phyloP scores from a whole-genome alignment of 2,797 vertebrate genomes.

The Hipposideros larvatus region DNA sequence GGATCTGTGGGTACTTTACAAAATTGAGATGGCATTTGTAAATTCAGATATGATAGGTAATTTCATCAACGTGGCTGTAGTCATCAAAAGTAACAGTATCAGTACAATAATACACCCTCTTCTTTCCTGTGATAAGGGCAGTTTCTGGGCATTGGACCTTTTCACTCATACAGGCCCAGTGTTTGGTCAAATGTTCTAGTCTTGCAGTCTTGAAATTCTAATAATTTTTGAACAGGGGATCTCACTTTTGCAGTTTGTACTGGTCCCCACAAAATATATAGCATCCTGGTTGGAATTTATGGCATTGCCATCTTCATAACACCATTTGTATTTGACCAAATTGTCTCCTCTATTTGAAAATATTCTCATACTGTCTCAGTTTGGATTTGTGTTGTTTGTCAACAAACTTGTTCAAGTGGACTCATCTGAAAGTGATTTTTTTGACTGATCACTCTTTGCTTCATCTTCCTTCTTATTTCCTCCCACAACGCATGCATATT shows the following conservation, averaged over 20 bases:
- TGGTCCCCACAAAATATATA: neutral
- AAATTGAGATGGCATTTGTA: neutral
- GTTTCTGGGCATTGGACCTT: neutral
- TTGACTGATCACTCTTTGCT: too few species aligned
- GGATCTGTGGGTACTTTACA: neutral
- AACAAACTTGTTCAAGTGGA: neutral
- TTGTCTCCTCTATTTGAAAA: neutral
- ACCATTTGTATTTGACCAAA: neutral
- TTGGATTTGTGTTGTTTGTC: neutral
- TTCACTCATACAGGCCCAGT: accelerated
- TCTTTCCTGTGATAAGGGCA: neutral
- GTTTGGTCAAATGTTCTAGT: neutral
- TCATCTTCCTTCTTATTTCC: too few species aligned
- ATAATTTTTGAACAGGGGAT: neutral
- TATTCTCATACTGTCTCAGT: neutral
- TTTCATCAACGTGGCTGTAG: neutral
- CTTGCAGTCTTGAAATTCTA: neutral
- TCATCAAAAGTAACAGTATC: neutral
- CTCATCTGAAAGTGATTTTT: too few species aligned
- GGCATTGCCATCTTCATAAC: neutral
- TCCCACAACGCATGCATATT: too few species aligned
- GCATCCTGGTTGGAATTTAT: neutral
- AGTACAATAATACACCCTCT: neutral
- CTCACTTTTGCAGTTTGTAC: neutral
- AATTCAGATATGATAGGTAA: neutral